Conservation (phyloP, 2,113 vertebrate species). For the Entomyzon cyanotis region DNA sequence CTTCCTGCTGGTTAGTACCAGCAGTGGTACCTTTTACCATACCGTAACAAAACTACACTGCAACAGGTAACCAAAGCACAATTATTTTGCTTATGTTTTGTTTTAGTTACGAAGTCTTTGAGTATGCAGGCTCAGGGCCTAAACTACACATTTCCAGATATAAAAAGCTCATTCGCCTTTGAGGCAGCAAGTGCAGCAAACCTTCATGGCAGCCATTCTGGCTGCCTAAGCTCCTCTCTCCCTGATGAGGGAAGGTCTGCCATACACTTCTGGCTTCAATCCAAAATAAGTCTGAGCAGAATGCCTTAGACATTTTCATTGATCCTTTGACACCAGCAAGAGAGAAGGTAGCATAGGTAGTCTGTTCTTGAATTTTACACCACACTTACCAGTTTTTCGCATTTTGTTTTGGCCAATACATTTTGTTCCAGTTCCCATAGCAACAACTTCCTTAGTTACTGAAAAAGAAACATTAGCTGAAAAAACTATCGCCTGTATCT, state of each 20-base stretch:
- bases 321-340: not conserved
- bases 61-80: not conserved
- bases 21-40: not conserved
- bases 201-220: not conserved
- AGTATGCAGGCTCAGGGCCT: not conserved
- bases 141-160: not conserved
- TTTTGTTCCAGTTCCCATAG: constrained; percentile 95
- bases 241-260: not conserved
- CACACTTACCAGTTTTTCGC: constrained; percentile 83
- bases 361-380: not conserved
- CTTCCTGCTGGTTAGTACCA: not conserved
- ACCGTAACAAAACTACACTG: not conserved
- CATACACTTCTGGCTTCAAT: not conserved
- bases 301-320: not conserved
- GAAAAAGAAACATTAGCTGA: not conserved
- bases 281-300: not conserved
- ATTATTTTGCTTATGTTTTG: not conserved
- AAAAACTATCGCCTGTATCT: not conserved
- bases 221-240: not conserved
- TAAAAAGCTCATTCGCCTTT: not conserved
- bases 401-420: constrained; percentile 88
- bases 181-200: not conserved
- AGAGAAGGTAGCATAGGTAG: not conserved
- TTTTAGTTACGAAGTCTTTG: not conserved
- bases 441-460: constrained; percentile 86